Conservation (phyloP, 2,113 vertebrate genomes). For the Panthera uncia region DNA sequence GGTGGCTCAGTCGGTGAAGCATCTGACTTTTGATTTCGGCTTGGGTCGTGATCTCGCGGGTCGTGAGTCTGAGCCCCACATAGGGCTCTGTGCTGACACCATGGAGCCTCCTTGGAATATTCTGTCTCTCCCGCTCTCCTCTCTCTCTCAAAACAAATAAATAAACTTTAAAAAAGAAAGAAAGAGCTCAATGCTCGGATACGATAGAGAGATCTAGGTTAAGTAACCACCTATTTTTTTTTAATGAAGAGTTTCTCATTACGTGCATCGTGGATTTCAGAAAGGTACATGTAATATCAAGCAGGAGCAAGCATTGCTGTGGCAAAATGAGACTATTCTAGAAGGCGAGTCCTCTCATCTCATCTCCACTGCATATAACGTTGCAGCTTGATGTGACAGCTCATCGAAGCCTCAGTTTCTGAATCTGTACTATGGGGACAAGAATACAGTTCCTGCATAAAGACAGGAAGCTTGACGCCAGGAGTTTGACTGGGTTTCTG, state of each 20-base stretch:
- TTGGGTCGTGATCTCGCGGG: too few species aligned
- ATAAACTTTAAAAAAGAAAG: neutral
- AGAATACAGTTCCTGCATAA: neutral
- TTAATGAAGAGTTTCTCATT: neutral
- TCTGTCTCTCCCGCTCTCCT: too few species aligned
- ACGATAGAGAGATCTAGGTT: neutral
- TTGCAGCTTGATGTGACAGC: rapidly evolving
- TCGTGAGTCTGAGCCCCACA: too few species aligned
- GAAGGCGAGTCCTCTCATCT: neutral
- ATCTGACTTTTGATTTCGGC: too few species aligned
- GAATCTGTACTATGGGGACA: neutral
- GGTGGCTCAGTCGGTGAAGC: too few species aligned
- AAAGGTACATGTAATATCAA: neutral
- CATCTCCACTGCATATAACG: rapidly evolving
- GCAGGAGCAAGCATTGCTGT: neutral
- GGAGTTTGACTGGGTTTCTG: neutral
- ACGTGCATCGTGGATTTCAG: neutral
- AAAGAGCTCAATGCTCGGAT: neutral
- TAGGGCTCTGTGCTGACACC: too few species aligned
- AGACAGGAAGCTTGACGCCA: neutral
- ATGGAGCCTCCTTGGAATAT: too few species aligned
- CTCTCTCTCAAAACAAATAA: too few species aligned
- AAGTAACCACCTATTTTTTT: neutral
- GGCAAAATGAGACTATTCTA: neutral
- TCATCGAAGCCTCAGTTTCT: neutral